Conservation (phyloP, 2,113 vertebrate genomes). For the Isurus oxyrinchus region DNA sequence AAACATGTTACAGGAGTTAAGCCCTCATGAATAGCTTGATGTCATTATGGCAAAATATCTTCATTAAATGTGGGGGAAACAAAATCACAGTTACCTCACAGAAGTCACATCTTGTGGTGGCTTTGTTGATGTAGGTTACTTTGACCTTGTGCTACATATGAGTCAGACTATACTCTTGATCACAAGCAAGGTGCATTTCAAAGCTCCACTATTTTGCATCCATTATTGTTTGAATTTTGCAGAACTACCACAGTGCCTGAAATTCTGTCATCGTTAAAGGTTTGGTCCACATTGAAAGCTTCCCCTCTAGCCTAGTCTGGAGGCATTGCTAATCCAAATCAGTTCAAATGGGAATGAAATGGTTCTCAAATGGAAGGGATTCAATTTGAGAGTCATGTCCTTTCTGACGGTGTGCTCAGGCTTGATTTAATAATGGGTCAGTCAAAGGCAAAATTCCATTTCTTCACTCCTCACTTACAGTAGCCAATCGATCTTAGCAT, state of each 20-base stretch:
- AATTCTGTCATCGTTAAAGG: background rate
- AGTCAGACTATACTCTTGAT: background rate
- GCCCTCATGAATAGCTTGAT: background rate
- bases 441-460: background rate
- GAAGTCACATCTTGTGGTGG: background rate
- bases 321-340: background rate
- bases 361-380: background rate
- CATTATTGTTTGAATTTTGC: background rate
- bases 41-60: background rate
- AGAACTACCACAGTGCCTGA: background rate
- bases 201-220: background rate
- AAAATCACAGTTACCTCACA: background rate
- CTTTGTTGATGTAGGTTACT: background rate
- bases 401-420: background rate
- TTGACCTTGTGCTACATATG: background rate
- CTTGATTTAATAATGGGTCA: constrained; percentile 15
- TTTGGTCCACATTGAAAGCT: background rate
- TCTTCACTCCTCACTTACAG: constrained; percentile 12
- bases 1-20: background rate
- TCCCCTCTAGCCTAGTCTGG: background rate
- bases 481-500: background rate
- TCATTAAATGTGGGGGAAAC: background rate
- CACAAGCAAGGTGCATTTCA: background rate
- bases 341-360: constrained; percentile 10
- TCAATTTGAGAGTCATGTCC: background rate